These are phyloP conservation scores for Dicycla oo DNA, from an alignment of 2,888 invertebrate genomes.

Conservation along the genomic window DNA sequence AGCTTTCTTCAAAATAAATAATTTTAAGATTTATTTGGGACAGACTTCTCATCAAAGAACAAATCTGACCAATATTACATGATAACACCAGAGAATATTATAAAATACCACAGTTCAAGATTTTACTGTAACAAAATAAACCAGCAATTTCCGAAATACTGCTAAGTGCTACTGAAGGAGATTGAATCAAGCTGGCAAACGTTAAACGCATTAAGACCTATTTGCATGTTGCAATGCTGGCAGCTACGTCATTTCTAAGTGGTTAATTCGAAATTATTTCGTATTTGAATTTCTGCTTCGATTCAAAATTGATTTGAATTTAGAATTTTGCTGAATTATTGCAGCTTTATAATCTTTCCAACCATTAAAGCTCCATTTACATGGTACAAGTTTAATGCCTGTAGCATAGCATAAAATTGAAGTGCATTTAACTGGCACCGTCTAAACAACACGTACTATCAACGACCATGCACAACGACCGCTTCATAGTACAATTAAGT, in stretches of 20 bases:
- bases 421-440: too few species aligned
- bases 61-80: too few species aligned
- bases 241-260: slow-evolving; percentile 34
- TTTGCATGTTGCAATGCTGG: slow-evolving; percentile 57
- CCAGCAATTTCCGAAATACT: slow-evolving; percentile 6
- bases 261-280: slow-evolving; percentile 42
- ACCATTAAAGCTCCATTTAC: too few species aligned
- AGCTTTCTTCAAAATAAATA: too few species aligned
- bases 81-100: background rate
- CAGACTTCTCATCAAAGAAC: too few species aligned
- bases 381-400: too few species aligned
- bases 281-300: slow-evolving; percentile 14
- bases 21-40: too few species aligned
- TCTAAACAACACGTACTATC: too few species aligned
- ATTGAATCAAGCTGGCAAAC: slow-evolving; percentile 45
- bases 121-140: background rate
- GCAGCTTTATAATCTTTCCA: too few species aligned
- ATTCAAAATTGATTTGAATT: slow-evolving; percentile 13
- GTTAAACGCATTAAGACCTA: slow-evolving; percentile 44
- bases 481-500: too few species aligned
- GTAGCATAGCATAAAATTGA: too few species aligned
- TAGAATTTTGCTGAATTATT: background rate
- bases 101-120: background rate
- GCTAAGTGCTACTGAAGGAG: slow-evolving; percentile 22
- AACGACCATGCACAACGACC: too few species aligned